Base-by-base conservation (phyloP, 1,140 invertebrate genomes). In the Scaptomyza montana region DNA sequence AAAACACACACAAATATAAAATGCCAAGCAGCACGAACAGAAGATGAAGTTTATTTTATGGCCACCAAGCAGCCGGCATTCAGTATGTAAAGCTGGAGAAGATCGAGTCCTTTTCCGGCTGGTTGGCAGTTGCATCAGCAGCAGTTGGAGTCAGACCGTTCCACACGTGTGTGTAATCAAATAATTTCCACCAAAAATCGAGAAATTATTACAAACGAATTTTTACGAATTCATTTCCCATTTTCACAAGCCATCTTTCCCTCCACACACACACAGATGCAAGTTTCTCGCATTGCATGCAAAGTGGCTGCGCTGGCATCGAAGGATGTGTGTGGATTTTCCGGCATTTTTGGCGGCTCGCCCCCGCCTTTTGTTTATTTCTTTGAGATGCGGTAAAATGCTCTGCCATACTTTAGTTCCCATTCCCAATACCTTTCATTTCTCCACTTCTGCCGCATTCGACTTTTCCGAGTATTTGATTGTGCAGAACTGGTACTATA, bases 161-260 rank as follows among this genome's bases (percentile, higher is more conserved):
- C 65, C 77, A 89, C 85, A 89, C 84, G 84, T 84, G 85, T 89
- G 85, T 89, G 84, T 80, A 89, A 89, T 89, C 84, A 89, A 89
- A 89, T 89, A 89, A 89, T 89, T 89, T 89, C 46, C 57, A 68
- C 54, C 79, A 72, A 82, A 87, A 89, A 89, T 89, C 80, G 79
- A 89, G 80, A 89, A 89, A 89, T 78, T 89, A 89, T 89, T 89
- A 84, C 85, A 30, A 75, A 65, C 59, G 78, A 75, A 89, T 89
- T 89, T 87, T 89, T 89, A 77, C 66, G 63, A 87, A 89, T 87
- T 89, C 76, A 87, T 89, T 82, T 87, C 81, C 63, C 79, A 76
- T 78, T 85, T 67, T 65, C 75, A 55, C 61, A 56, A 25, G 21
- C 56, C 50, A 57, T 45, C 66, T 16, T 16, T 16, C 45, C 49